Base-by-base conservation (phyloP, 1,140 invertebrate species). In the Conus ventricosus region DNA sequence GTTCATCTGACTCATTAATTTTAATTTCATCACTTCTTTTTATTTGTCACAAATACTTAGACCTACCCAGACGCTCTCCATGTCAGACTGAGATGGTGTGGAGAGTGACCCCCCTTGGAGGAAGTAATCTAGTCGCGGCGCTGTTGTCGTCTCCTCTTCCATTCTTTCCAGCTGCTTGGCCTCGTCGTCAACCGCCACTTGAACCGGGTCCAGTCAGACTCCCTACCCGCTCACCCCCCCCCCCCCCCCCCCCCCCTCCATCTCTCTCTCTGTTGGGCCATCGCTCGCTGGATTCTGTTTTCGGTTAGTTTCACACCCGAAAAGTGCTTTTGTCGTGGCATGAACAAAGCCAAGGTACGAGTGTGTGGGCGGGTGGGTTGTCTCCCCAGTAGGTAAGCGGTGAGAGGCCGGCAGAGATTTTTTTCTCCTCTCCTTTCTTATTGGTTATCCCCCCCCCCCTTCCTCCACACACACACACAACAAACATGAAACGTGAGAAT, bases 1-100 rank as follows among this genome's bases (percentile, higher is more conserved):
- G 75, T 80, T 87, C 51, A 23, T 20, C 71, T 53, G 85, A 87
- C 57, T 80, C 71, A 87, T 87, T 87, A 87, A 87, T 87, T 78
- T 55, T 87, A 75, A 78, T 87, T 87, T 80, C 71, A 80, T 87
- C 67, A 27, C 71, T 71, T 57, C 71, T 87, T 27, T 86, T 87
- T 85, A 85, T 85, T 85, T 80, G 85, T n/a, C 71, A 57, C 85
- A 80, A 80, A 20, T 76, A 78, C 85, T 87, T 78, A 71, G 25
- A 75, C 85, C 55, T 76, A 75, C 71, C 75, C 23, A 71, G 25
- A 20, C 63, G 51, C 85, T 87, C 85, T 87, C 54, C 23, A n/a
- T 63, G 82, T 84, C 82, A 63, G 82, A 6, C 27, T 55, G 57
- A 60, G 82, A 84, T 11, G 53, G 23, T 63, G 23, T 63, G 23